Percentiles rank a stretch among this genome's conserved stretches.
Evolutionary conservation across 1,140 invertebrate species (phyloP).

Genomic region (Pissodes strobi): DNA sequence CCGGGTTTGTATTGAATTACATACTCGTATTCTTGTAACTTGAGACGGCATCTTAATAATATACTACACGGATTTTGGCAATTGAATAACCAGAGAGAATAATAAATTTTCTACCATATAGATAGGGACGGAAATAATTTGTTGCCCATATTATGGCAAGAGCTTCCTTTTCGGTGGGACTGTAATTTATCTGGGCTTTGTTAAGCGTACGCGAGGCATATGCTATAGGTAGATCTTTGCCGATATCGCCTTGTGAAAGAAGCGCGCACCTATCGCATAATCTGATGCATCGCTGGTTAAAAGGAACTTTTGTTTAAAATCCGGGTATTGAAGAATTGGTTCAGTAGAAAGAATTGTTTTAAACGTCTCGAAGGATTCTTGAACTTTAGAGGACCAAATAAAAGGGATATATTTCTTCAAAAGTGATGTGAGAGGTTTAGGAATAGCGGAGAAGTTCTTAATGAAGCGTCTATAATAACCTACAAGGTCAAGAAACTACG

Average conservation of each 20-base stretch:
- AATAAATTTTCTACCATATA: slow-evolving; percentile 25
- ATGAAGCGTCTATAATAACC: slow-evolving; percentile 39
- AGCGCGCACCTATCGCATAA: slow-evolving; percentile 50
- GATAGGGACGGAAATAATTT: slow-evolving; percentile 7
- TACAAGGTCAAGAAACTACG: slow-evolving; percentile 57
- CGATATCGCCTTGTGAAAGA: slow-evolving; percentile 42
- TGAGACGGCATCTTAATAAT: slow-evolving; percentile 57
- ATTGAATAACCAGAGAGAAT: slow-evolving; percentile 48
- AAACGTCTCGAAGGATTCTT: slow-evolving; percentile 53
- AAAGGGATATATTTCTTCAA: no score
- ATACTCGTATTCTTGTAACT: slow-evolving; percentile 58
- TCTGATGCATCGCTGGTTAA: slow-evolving; percentile 55
- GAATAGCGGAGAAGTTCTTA: slow-evolving; percentile 17
- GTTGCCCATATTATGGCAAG: neutral
- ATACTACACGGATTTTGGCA: slow-evolving; percentile 54
- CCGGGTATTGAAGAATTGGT: slow-evolving; percentile 52
- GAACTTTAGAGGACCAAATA: slow-evolving; percentile 12
- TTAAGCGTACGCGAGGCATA: slow-evolving; percentile 4
- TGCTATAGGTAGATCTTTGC: slow-evolving; percentile 42
- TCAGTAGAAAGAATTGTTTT: slow-evolving; percentile 53
- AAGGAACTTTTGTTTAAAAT: slow-evolving; percentile 37
- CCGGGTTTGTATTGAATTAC: slow-evolving; percentile 56
- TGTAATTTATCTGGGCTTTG: no score
- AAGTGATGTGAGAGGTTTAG: slow-evolving; percentile 37
- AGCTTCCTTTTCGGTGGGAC: neutral